These are phyloP conservation scores for Agrilus planipennis DNA, from an alignment of 1,140 invertebrate species.

Conservation along the genomic window DNA sequence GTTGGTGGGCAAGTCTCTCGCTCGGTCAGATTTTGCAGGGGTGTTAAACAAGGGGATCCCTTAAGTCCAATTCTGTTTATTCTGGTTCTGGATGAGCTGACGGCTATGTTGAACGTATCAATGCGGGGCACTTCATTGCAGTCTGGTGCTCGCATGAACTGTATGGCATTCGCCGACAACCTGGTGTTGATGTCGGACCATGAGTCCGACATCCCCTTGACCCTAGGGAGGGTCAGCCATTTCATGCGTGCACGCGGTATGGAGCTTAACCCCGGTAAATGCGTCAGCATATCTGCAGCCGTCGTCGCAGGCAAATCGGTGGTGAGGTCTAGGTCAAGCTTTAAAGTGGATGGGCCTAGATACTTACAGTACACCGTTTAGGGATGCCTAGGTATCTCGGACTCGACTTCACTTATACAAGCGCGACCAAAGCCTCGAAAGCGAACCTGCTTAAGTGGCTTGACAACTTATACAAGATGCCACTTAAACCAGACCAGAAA, in stretches of 20 bases:
- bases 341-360: too few species aligned
- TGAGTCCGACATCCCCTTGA: neutral
- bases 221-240: neutral
- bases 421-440: too few species aligned
- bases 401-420: too few species aligned
- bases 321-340: neutral
- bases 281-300: neutral
- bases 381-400: too few species aligned
- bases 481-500: too few species aligned
- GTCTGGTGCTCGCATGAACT: neutral
- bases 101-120: conserved; percentile 10
- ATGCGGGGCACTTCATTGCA: neutral
- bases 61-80: conserved; percentile 38
- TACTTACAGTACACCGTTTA: too few species aligned
- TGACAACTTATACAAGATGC: too few species aligned
- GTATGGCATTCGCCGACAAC: conserved; percentile 10
- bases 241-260: neutral
- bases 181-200: neutral
- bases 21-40: conserved; percentile 22
- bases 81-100: conserved; percentile 32
- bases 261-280: conserved; percentile 1
- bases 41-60: conserved; percentile 40
- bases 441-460: too few species aligned
- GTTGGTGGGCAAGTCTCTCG: conserved; percentile 11
- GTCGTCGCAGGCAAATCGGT: neutral